These are phyloP conservation scores for Caerostris extrusa DNA, from an alignment of 1,140 invertebrate species.

Conservation along the genomic window DNA sequence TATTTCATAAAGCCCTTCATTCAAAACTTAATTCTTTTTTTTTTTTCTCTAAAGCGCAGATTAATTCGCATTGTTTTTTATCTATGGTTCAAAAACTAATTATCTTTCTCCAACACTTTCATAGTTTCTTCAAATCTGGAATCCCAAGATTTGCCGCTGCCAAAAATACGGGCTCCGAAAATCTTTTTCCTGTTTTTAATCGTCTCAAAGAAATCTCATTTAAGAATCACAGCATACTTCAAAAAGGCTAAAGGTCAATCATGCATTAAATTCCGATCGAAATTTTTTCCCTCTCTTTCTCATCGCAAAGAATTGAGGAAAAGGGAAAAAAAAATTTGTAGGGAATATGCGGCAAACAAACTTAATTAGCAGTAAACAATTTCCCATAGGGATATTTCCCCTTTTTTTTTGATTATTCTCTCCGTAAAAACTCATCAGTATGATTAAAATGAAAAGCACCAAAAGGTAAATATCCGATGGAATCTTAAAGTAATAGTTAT, in stretches of 20 bases:
- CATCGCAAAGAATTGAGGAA: constrained; percentile 26
- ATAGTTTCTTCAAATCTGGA: constrained; percentile 25
- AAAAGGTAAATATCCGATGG: no score
- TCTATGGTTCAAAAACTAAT: constrained; percentile 37
- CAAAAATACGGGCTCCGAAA: constrained; percentile 7
- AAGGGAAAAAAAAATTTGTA: background rate
- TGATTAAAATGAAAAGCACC: background rate
- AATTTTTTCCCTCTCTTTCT: constrained; percentile 47
- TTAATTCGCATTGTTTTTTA: constrained; percentile 20
- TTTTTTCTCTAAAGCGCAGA: background rate
- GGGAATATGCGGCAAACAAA: constrained; percentile 61
- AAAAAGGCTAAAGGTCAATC: constrained; percentile 70
- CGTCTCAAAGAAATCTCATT: constrained; percentile 48
- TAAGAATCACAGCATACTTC: constrained; percentile 63
- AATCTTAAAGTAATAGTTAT: no score
- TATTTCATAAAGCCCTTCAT: background rate
- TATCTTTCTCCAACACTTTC: constrained; percentile 51
- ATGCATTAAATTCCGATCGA: constrained; percentile 68
- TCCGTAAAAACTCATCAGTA: background rate
- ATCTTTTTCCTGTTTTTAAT: constrained; percentile 50
- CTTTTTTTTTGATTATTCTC: constrained; percentile 52
- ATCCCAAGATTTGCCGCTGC: background rate
- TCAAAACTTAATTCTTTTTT: no score
- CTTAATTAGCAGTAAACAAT: constrained; percentile 69
- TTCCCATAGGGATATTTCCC: constrained; percentile 25